Evolutionary conservation across 1,140 invertebrate genomes (phyloP).

Genomic region (Drosophila baimaii): DNA sequence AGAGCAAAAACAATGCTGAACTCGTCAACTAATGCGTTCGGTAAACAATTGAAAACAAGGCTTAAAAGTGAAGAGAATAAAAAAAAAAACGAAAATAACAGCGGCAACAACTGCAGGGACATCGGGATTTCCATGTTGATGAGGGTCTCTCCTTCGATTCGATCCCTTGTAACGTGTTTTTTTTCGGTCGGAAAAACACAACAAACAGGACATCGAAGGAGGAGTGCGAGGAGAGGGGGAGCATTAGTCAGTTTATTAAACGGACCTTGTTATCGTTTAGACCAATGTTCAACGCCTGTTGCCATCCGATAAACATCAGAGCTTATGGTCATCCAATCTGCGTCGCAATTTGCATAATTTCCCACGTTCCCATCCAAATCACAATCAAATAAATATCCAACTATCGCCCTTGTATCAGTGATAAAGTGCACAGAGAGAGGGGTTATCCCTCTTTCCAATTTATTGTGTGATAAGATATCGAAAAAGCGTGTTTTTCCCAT

Average conservation of each 20-base stretch:
- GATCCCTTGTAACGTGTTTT: constrained; percentile 8
- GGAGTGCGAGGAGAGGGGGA: neutral
- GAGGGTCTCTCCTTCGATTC: constrained; percentile 21
- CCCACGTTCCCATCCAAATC: constrained; percentile 62
- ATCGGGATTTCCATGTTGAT: constrained; percentile 60
- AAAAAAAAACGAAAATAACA: constrained; percentile 22
- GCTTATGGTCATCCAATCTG: constrained; percentile 75
- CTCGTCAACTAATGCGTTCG: constrained; percentile 61
- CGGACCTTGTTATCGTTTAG: constrained; percentile 31
- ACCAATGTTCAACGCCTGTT: constrained; percentile 8
- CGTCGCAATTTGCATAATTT: constrained; percentile 78
- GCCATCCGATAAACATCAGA: constrained; percentile 53
- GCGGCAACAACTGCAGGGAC: constrained; percentile 22
- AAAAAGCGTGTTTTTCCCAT: constrained; percentile 1
- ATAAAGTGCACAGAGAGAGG: constrained; percentile 44
- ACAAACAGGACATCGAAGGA: constrained; percentile 16
- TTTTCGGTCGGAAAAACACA: constrained; percentile 14
- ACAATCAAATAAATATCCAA: constrained; percentile 55
- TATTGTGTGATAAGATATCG: constrained; percentile 42
- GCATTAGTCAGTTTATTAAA: constrained; percentile 40
- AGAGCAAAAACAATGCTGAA: constrained; percentile 51
- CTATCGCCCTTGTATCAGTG: constrained; percentile 53
- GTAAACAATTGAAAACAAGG: constrained; percentile 70
- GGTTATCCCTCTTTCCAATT: constrained; percentile 7
- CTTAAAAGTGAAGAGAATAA: constrained; percentile 54